Base-by-base conservation (phyloP, 2,888 invertebrate species). In the Adelognathus sp. region DNA sequence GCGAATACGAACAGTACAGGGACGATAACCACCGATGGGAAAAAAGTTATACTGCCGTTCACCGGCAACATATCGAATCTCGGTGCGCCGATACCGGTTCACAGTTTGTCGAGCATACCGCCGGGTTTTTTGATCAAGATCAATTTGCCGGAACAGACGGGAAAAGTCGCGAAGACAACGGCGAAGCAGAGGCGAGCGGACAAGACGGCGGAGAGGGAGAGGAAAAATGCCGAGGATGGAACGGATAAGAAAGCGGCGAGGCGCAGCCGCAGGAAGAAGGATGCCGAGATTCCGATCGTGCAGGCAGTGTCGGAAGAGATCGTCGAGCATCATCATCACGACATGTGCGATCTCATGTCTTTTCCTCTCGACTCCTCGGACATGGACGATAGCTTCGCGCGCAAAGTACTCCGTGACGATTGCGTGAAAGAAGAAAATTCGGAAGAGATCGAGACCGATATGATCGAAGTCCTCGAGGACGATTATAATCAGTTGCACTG, bases 61-160 rank as follows among this genome's bases (percentile, higher is more conserved):
- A 78, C 90, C 4, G 89, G 89, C 0, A 87, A 91, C 73, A 89
- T 91, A 77, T 86, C 91, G 29, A 88, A 86, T 75, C 82, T 91
- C 36, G 91, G 90, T 3, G 86, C 88, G 29, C 91, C 91, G 1
- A 91, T 91, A 73, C 91, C 90, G 11, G 91, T 91, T 0, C 83
- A 90, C 33, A 91, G 91, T 83, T 81, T 91, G 6, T 88, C 91
- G 9, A 89, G 89, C 70, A 91, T 91, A 63, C 91, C 91, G 9
- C 91, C 91, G 4, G 91, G 91, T 31, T 83, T 91, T 16, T 73
- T 91, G 16, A 90, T 91, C 21, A 91, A 91, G 73, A 91, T 91
- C 16, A 87, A 91, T 80, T 79, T 91, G 5, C 91, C 91, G 0
- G 89, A 89, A 9, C 87, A 88, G 61, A 81, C 82, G 6, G 80